Evolutionary conservation across 2,797 vertebrate species (phyloP), one percentile per base, ranked within the genome.

Genomic region (Clamator glandarius): DNA sequence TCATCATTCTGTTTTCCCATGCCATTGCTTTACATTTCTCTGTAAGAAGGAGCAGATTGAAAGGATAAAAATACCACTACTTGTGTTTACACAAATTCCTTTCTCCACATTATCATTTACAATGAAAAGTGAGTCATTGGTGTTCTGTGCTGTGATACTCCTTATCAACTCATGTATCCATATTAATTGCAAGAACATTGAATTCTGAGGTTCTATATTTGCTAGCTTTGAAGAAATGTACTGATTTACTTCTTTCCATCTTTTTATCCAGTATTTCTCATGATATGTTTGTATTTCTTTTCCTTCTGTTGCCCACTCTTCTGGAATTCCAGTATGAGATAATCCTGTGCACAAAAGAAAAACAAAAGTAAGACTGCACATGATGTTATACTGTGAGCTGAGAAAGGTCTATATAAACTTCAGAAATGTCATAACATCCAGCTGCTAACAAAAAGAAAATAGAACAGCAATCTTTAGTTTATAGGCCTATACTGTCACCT

Each of bases 61-160:
- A 55, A 90, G n/a, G 23, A 92, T 48, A 88, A 86, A 75, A 95
- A 79, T 64, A 62, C 48, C 55, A 70, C 24, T 76, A 63, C 44
- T 77, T 74, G 18, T 86, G 68, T 83, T 96, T 79, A 92, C 24
- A 81, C 9, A 79, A 69, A 87, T 95, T 94, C 84, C 41, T 77
- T 94, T 94, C 61, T 91, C 68, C 9, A 5, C 33, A 68, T 0
- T 66, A 64, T 84, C 58, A 70, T 3, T 74, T 89, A 67, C 35
- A 73, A 77, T 92, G 39, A 80, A 57, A 73, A 91, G 50, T 39
- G 64, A 91, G 52, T 87, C 25, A 18, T 11, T 2, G 1, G 11
- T 63, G 41, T 62, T 90, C 62, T 39, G 13, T 66, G 51, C 51
- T 84, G 48, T 63, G 64, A 58, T n/a, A 50, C 8, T 77, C n/a